Evolutionary conservation across 2,113 vertebrate species (phyloP), one percentile per base, ranked within the genome.

Genomic region (Forbesichthys papilliferus): DNA sequence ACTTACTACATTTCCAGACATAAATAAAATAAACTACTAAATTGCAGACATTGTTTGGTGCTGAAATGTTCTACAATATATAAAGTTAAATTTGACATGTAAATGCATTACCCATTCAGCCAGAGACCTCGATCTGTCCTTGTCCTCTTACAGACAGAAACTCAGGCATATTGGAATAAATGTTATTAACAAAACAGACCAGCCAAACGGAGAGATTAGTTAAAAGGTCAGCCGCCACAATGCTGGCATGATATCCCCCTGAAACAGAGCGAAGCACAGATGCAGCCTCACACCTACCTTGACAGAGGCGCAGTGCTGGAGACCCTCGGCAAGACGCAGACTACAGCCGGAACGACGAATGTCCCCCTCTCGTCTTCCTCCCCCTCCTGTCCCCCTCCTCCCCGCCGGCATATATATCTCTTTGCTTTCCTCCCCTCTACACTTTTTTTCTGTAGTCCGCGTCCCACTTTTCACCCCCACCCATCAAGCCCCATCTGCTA

Each of bases 231-330:
- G 13, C 52, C 7, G 1, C 61, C 42, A n/a, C 49, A 58, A 58
- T 63, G 65, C 64, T 48, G 9, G 16, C 51, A 42, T 47, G 36
- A 55, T 1, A 48, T 34, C 60, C 42, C 58, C 53, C 10, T 64
- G 53, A 49, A 12, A 66, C 1, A 64, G 36, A 73, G 69, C 62
- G 56, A 68, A 27, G 52, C 59, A 18, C 1, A 49, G 62, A 66
- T 71, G 70, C 79, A 76, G 71, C 76, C 83, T 79, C 63, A 70
- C 84, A 86, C 92, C 74, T 90, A 93, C 92, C 92, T 90, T 88
- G 75, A 88, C 86, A 80, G 85, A 75, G 82, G 81, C 51, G 67
- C 88, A 86, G 88, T 86, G 81, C 80, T 89, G 83, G 81, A 88
- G 86, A 83, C 77, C 84, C 78, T 80, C 66, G 42, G 72, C 70